Conservation (phyloP, 2,888 invertebrate genomes). For the Apodemia mormo region DNA sequence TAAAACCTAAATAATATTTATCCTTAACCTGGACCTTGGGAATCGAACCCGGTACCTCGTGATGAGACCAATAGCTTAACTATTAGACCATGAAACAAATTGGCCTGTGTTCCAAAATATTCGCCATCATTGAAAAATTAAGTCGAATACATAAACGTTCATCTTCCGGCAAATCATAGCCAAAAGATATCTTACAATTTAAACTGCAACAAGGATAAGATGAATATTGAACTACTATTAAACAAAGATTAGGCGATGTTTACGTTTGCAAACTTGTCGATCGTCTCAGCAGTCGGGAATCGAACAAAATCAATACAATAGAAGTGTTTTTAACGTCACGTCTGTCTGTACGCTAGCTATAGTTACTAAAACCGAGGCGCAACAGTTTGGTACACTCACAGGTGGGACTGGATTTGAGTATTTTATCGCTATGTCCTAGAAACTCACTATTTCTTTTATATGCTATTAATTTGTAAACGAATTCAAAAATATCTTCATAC, state of each 20-base stretch:
- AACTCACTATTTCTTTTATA: no score
- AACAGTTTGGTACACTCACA: conserved; percentile 66
- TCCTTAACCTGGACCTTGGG: no score
- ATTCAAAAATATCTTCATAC: no score
- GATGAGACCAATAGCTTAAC: no score
- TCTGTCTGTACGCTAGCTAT: conserved; percentile 48
- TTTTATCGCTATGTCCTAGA: neutral
- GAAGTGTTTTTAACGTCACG: conserved; percentile 63
- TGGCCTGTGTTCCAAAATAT: no score
- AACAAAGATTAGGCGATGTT: neutral
- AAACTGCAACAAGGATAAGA: neutral
- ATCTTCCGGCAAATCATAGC: no score
- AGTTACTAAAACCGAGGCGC: conserved; percentile 47
- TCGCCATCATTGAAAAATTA: no score
- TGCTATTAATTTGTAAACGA: no score
- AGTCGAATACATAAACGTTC: no score
- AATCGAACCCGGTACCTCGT: no score
- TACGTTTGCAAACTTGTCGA: conserved; percentile 35
- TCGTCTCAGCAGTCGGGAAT: conserved; percentile 49
- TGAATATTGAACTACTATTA: neutral
- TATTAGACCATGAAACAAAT: no score
- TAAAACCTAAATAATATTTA: no score
- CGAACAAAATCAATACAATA: conserved; percentile 78
- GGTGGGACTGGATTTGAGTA: conserved; percentile 38
- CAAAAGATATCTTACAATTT: neutral